Evolutionary conservation across 2,797 vertebrate species (phyloP).

Genomic region (Rallus crepitans): DNA sequence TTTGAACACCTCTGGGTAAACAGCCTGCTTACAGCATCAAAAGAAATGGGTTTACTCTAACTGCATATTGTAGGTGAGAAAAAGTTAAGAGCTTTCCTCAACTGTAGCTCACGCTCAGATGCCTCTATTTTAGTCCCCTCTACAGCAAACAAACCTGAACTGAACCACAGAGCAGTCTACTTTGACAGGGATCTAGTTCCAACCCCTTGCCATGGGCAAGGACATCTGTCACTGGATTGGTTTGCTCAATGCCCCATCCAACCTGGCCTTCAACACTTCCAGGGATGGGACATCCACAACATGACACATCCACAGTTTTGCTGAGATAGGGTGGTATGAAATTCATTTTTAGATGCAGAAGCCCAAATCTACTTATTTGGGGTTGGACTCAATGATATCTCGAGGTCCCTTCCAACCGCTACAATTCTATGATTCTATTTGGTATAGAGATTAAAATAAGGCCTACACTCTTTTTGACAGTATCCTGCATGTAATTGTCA

Average conservation of each 20-base stretch:
- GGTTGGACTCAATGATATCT: no score
- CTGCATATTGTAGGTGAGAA: not conserved
- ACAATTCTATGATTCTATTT: no score
- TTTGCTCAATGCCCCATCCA: not conserved
- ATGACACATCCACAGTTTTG: not conserved
- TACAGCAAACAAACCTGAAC: not conserved
- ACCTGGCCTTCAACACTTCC: not conserved
- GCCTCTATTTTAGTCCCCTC: not conserved
- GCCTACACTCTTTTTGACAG: not conserved
- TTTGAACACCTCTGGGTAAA: slow-evolving; percentile 25
- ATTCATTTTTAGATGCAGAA: not conserved
- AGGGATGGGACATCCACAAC: not conserved
- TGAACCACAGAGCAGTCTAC: not conserved
- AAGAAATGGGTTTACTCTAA: not conserved
- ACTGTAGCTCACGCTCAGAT: not conserved
- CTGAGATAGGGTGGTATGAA: not conserved
- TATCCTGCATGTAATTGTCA: not conserved
- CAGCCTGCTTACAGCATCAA: not conserved
- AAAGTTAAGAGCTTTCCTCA: not conserved
- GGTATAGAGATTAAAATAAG: not conserved
- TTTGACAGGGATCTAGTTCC: not conserved
- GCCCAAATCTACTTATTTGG: not conserved
- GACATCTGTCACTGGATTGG: not conserved
- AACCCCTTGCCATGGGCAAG: fast-evolving
- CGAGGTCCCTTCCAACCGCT: no score